Evolutionary conservation across 2,888 invertebrate species (phyloP), one percentile per base, ranked within the genome.

Genomic region (Caenorhabditis wallacei): DNA sequence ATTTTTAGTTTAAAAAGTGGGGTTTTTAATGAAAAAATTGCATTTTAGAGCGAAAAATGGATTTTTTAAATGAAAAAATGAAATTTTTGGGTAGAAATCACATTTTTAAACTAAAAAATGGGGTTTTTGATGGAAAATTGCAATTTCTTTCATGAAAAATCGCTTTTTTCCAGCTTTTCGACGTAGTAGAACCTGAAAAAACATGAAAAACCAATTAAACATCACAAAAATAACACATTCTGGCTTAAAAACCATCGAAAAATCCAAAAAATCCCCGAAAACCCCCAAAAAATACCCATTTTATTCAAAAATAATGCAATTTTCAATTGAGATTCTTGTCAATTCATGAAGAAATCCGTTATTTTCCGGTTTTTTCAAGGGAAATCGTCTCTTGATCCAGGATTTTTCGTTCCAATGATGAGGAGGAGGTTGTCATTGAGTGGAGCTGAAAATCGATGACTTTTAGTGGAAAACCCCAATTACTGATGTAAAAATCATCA

Each of bases 381-480:
- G 35, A 35, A 13, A 2, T 43, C 16, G 5, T 13, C 43, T 11
- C 7, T 8, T 8, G 2, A 20, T 51, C 20, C 20, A 51, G 20
- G 5, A 51, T 18, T 51, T 18, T 51, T 20, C 51, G 51, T 20
- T 51, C 51, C 7, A 51, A 51, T 51, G 18, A 16, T 20, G 51
- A 51, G 5, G 51, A 20, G 11, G 46, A 46, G 46, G 35, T 35
- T 4, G 35, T 35, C 35, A 24, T 4, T 20, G 24, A 2, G 13
- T 7, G 10, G 22, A 24, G 53, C 24, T 22, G 13, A 54, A 54
- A 54, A 22, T 24, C 3, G 22, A 54, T 11, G 3, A 53, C 13
- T 24, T 53, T 22, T 5, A 53, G 53, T 24, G 24, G 22, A 54
- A 54, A 54, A 54, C n/a, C n/a, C n/a, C n/a, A n/a, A n/a, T n/a